Base-by-base conservation (phyloP, 2,113 vertebrate species). In the Ictalurus punctatus region DNA sequence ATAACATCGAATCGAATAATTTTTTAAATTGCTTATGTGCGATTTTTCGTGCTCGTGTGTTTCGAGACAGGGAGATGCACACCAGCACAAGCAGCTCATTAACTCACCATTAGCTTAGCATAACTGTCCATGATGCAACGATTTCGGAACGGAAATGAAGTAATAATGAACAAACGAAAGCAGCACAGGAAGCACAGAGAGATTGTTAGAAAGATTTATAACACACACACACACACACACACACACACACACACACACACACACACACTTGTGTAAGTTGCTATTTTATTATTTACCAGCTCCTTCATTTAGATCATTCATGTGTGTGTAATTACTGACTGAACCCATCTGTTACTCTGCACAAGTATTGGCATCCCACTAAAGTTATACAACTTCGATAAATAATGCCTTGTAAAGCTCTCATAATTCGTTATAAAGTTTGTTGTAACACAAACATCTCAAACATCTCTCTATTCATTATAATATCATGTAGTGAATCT, bases 151-250 rank as follows among this genome's bases (percentile, higher is more conserved):
- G 48, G 40, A 78, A 78, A 78, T 48, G 40, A 78, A 27, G 40
- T 78, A 78, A 78, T 48, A 78, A 78, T 48, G 40, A 78, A 27
- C 10, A 78, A 78, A 78, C 12, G 27, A 48, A 23, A 78, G 12
- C 12, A 52, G 27, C 9, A 27, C 40, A 48, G 10, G 13, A 7
- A 37, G 5, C 63, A 67, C 63, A n/a, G 8, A 67, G 65, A 69
- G 9, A 0, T 12, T 30, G 65, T 69, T 69, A 65, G 63, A 10
- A 3, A 67, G n/a, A 13, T 27, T 65, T 30, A 30, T 69, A 30
- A 25, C 4, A 48, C 73, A 76, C 73, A 76, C 37, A 76, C 37
- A 76, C 73, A 44, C 73, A 78, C 74, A 78, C 74, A 78, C 74
- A 74, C 34, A 71, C 30, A 71, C 69, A 71, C 48, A 52, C 9